Conservation (phyloP, 2,888 invertebrate genomes). For the Thymelicus lineola region DNA sequence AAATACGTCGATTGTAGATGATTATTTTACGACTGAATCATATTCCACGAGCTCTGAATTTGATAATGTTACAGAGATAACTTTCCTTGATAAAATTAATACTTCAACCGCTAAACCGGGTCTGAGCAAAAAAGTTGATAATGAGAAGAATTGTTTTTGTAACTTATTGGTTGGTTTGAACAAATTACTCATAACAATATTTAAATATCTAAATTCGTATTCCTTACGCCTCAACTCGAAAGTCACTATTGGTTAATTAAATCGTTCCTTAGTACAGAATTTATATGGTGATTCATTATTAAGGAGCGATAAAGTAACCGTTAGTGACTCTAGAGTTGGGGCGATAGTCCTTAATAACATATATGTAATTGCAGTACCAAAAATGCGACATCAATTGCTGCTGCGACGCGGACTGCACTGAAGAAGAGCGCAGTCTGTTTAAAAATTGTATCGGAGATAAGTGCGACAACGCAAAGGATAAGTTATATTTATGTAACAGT, state of each 20-base stretch:
- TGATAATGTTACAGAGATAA: constrained; percentile 73
- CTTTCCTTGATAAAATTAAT: constrained; percentile 62
- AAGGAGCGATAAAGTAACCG: too few species aligned
- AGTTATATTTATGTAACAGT: constrained; percentile 9
- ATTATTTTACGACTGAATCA: constrained; percentile 58
- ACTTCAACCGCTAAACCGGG: constrained; percentile 53
- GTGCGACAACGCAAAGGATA: not conserved
- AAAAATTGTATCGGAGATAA: constrained; percentile 79
- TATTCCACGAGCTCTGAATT: constrained; percentile 59
- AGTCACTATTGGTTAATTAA: too few species aligned
- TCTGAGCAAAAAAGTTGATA: constrained; percentile 19
- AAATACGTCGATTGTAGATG: constrained; percentile 59
- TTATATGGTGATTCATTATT: too few species aligned
- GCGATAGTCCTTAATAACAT: not conserved
- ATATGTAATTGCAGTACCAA: constrained; percentile 72
- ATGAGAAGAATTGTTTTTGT: constrained; percentile 57
- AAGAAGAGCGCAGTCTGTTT: constrained; percentile 86
- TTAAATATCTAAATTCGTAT: not conserved
- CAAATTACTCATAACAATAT: not conserved
- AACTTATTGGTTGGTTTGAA: constrained; percentile 64
- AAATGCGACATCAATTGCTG: constrained; percentile 94
- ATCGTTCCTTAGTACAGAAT: too few species aligned
- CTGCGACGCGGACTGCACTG: constrained; percentile 91
- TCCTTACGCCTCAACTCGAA: too few species aligned
- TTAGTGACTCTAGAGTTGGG: too few species aligned